Evolutionary conservation across 2,888 invertebrate species (phyloP).

Genomic region (Tetramorium bicarinatum): DNA sequence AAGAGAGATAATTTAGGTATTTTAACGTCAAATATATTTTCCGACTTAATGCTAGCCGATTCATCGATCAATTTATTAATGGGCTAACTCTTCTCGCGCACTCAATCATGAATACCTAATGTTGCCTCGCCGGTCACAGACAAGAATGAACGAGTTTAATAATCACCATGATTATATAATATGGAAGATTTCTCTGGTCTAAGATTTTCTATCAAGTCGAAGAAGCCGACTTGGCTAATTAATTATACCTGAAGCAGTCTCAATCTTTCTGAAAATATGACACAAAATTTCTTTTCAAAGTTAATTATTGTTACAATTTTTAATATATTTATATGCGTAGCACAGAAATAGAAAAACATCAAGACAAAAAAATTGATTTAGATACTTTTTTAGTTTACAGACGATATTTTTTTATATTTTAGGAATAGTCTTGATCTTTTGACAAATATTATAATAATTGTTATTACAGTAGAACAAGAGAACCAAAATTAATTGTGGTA

Average conservation of each 20-base stretch:
- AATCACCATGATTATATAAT: constrained; percentile 66
- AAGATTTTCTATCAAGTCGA: constrained; percentile 23
- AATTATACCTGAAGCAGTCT: constrained; percentile 40
- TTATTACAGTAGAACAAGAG: not conserved
- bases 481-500: not conserved
- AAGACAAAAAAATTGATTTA: not conserved
- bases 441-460: not conserved
- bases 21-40: constrained; percentile 41
- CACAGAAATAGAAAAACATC: not conserved
- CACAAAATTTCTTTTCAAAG: not conserved
- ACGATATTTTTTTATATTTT: too few relatives aligned
- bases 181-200: constrained; percentile 52
- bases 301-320: not conserved
- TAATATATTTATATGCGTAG: not conserved
- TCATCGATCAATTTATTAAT: constrained; percentile 76
- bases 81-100: constrained; percentile 64
- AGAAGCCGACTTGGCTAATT: constrained; percentile 34
- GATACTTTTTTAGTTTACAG: too few relatives aligned
- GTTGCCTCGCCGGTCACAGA: constrained; percentile 56
- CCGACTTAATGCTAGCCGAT: constrained; percentile 63
- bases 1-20: constrained; percentile 43
- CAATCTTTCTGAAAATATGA: not conserved
- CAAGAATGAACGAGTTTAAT: constrained; percentile 66
- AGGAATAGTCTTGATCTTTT: not conserved
- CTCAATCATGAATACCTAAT: constrained; percentile 74